Base-by-base conservation (phyloP, 1,140 invertebrate species). In the Bicyclus anynana region DNA sequence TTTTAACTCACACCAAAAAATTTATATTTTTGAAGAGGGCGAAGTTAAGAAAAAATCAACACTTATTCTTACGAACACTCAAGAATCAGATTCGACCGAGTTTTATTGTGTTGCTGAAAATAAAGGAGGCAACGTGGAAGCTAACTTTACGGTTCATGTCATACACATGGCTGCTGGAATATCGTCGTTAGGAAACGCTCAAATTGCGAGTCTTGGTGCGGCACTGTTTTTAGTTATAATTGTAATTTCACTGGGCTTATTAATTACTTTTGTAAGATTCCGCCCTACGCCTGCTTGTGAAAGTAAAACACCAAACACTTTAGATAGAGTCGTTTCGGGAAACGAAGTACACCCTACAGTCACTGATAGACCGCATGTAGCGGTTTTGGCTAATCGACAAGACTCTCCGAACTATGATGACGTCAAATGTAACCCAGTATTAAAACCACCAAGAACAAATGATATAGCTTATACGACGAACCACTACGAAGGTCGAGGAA, bases 71-170 rank as follows among this genome's bases (percentile, higher is more conserved):
- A 96, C 94, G 20, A 95, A 97, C 75, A 94, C 96, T 10, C 94
- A 95, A 74, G 94, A 97, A 75, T 92, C 94, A 5, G 97, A 98
- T 78, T 94, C 95, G 20, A 95, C 93, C 20, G 95, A 96, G 67
- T 98, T 98, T 88, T 94, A 94, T 69, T 98, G 97, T 81, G 93
- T 96, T 0, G 96, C 96, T 12, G 95, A 97, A 74, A 99, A 99
- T 83, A 92, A 94, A 51, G 97, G 95, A 7, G 98, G 97, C 1
- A 95, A 93, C 73, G 95, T 95, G n/a, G 95, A 97, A 87, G 94
- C 95, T 0, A 97, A 97, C 78, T 97, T 97, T 71, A 97, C 96
- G 5, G 89, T 97, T 9, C 93, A 95, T 72, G 94, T 97, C 26
- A 93, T 93, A 21, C 90, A 95, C 71, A 90, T 93, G 35, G 91